Percentiles rank a stretch among this genome's conserved stretches.
Evolutionary conservation across 2,888 invertebrate genomes (phyloP).

Genomic region (Pediacus dermestoides): DNA sequence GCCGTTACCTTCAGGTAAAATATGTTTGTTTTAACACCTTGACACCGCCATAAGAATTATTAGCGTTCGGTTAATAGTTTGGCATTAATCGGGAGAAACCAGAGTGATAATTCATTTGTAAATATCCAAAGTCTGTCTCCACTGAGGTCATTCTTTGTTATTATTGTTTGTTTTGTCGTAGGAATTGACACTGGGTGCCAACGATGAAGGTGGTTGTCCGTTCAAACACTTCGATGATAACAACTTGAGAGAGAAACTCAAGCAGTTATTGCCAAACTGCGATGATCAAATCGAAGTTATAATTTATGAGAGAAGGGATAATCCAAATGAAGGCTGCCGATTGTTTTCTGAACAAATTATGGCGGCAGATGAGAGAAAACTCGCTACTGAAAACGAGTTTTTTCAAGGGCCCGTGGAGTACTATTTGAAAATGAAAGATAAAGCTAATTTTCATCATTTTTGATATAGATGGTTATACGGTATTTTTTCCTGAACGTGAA

Average conservation of each 20-base stretch:
- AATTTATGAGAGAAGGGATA: constrained; percentile 25
- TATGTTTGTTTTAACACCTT: constrained; percentile 4
- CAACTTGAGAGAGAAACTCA: constrained; percentile 47
- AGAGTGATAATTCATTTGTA: too few species aligned
- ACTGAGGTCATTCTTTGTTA: constrained; percentile 2
- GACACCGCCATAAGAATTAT: background rate
- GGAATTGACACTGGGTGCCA: constrained; percentile 37
- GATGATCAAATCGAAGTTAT: constrained; percentile 26
- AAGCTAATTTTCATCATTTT: too few species aligned
- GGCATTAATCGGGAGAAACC: too few species aligned
- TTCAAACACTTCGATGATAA: constrained; percentile 57
- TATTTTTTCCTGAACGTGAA: too few species aligned
- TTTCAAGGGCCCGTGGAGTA: too few species aligned
- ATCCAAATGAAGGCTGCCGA: constrained; percentile 27
- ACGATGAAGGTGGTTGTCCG: constrained; percentile 61
- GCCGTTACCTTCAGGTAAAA: constrained; percentile 57
- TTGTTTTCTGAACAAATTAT: constrained; percentile 25
- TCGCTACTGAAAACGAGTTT: too few species aligned
- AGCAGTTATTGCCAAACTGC: constrained; percentile 17
- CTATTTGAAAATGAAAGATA: too few species aligned
- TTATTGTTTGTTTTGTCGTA: constrained; percentile 19
- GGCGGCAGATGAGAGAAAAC: too few species aligned
- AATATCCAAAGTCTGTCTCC: too few species aligned
- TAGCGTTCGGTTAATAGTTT: too few species aligned
- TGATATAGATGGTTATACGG: too few species aligned